These are phyloP conservation scores for Chaetorhynchus papuensis DNA, from an alignment of 2,113 vertebrate genomes.

Conservation along the genomic window DNA sequence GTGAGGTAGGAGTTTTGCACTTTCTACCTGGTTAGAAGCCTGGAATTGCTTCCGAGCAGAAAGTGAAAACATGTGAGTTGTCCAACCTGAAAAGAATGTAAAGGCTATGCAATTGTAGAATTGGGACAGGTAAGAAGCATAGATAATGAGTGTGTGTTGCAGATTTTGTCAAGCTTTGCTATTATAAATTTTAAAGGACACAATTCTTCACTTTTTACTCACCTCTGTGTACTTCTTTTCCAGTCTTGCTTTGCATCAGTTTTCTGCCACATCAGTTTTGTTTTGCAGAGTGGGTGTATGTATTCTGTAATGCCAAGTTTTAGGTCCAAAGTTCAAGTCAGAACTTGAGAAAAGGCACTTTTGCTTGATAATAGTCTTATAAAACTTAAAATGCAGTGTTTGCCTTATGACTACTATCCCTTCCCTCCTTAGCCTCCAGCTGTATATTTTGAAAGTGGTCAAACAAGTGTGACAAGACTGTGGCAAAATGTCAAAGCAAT, in stretches of 20 bases:
- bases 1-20: not conserved
- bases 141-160: not conserved
- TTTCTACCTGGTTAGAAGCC: not conserved
- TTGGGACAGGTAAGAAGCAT: not conserved
- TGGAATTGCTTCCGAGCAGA: not conserved
- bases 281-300: rapidly evolving
- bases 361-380: not conserved
- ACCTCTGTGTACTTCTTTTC: not conserved
- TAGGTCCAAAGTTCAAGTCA: not conserved
- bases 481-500: slow-evolving; percentile 33
- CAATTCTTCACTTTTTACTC: not conserved
- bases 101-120: not conserved
- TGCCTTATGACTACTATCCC: not conserved
- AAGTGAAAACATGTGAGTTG: not conserved
- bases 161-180: not conserved
- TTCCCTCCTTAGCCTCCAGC: slow-evolving; percentile 72
- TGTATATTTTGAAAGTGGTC: slow-evolving; percentile 63
- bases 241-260: not conserved
- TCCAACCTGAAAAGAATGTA: not conserved
- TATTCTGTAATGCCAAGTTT: not conserved
- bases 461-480: slow-evolving; percentile 55
- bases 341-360: not conserved
- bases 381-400: not conserved
- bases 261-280: not conserved
- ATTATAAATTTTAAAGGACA: not conserved